A percentile compares a stretch with the other conserved stretches of the same genome.
These are phyloP conservation scores for Nixonia krombeini DNA, from an alignment of 1,140 invertebrate species.

Conservation along the genomic window DNA sequence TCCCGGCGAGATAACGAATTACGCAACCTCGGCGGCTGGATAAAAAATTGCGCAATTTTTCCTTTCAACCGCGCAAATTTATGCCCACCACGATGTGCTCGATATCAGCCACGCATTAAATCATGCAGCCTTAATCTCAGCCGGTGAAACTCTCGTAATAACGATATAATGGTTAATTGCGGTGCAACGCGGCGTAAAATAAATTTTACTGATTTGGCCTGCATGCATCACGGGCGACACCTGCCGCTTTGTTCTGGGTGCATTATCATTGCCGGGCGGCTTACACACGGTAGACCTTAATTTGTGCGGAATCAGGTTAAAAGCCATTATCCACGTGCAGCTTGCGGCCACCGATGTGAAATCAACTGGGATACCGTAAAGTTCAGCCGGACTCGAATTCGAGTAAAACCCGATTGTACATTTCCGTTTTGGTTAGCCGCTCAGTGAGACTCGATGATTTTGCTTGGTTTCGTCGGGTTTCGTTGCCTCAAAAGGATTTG, in stretches of 20 bases:
- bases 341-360: conserved; percentile 8
- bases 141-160: no score
- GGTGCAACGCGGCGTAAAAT: not conserved
- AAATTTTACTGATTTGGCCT: conserved; percentile 38
- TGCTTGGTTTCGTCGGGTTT: no score
- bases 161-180: no score
- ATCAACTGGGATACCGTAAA: conserved; percentile 14
- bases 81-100: no score
- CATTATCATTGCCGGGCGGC: conserved; percentile 36
- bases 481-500: no score
- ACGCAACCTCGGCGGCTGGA: no score
- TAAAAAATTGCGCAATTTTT: no score
- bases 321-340: conserved; percentile 24
- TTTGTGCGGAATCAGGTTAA: conserved; percentile 41
- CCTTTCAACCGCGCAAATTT: no score
- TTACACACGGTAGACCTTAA: conserved; percentile 32
- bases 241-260: conserved; percentile 44
- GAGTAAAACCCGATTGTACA: conserved; percentile 1
- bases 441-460: no score
- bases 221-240: conserved; percentile 31
- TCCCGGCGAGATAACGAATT: no score
- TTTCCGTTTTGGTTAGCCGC: conserved; percentile 3
- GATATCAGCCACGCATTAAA: no score
- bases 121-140: no score
- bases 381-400: conserved; percentile 15